Evolutionary conservation across 2,888 invertebrate genomes (phyloP).

Genomic region (Allolobophora icterica): DNA sequence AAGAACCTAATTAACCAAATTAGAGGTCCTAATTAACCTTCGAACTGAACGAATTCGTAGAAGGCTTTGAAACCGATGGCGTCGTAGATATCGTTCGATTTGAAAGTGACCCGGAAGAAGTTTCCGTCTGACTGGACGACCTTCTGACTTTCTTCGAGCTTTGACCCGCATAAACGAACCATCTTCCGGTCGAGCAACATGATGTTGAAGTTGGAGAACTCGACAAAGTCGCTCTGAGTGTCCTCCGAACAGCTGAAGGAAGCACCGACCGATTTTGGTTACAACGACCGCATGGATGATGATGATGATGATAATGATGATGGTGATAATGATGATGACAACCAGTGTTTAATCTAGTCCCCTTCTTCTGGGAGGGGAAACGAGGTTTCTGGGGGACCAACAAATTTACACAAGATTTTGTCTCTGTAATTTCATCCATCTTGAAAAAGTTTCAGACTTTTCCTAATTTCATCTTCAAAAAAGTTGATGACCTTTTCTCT

Average conservation of each 20-base stretch:
- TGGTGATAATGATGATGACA: too few relatives aligned
- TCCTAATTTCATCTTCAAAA: too few relatives aligned
- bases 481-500: too few relatives aligned
- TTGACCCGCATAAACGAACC: slow-evolving; percentile 82
- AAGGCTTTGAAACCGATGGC: slow-evolving; percentile 91
- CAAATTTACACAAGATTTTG: too few relatives aligned
- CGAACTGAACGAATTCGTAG: slow-evolving; percentile 77
- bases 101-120: slow-evolving; percentile 92
- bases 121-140: slow-evolving; percentile 72
- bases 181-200: slow-evolving; percentile 84
- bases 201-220: slow-evolving; percentile 88
- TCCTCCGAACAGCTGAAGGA: slow-evolving; percentile 82
- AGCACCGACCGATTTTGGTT: not conserved
- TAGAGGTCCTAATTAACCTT: not conserved
- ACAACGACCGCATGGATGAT: not conserved
- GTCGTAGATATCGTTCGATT: slow-evolving; percentile 90
- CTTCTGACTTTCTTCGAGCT: not conserved
- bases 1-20: not conserved
- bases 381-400: too few relatives aligned
- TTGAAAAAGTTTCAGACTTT: too few relatives aligned
- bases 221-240: slow-evolving; percentile 92
- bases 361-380: too few relatives aligned
- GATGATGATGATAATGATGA: not conserved
- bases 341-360: too few relatives aligned
- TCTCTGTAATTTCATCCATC: too few relatives aligned